Evolutionary conservation across 2,113 vertebrate species (phyloP).

Genomic region (Neopipo cinnamomea): DNA sequence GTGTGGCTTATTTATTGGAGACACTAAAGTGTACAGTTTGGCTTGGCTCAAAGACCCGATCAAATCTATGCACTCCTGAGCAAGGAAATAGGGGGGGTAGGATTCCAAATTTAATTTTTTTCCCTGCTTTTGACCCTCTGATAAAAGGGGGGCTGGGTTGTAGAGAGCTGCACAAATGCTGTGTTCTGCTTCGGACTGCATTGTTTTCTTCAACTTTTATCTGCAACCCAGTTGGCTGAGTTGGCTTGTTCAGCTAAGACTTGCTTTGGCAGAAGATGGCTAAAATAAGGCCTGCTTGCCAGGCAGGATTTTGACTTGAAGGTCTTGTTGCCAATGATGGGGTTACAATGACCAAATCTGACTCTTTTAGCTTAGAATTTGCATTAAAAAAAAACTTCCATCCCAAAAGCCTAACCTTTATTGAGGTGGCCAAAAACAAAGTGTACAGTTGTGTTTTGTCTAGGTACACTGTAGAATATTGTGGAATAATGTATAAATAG

Average conservation of each 20-base stretch:
- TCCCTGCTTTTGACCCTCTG: background rate
- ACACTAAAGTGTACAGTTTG: slow-evolving; percentile 80
- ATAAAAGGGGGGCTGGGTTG: background rate
- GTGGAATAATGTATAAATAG: slow-evolving; percentile 91
- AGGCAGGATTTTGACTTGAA: slow-evolving; percentile 4
- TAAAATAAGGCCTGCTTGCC: background rate
- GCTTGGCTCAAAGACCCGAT: slow-evolving; percentile 21
- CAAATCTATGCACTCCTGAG: slow-evolving; percentile 36
- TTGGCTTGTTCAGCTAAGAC: background rate
- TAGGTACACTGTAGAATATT: slow-evolving; percentile 90
- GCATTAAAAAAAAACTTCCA: background rate
- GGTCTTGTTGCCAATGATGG: background rate
- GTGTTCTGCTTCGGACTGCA: slow-evolving; percentile 25
- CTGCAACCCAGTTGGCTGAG: background rate
- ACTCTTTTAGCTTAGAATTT: background rate
- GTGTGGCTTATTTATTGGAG: slow-evolving; percentile 81
- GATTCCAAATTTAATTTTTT: background rate
- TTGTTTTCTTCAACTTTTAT: background rate
- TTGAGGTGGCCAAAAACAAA: slow-evolving; percentile 51
- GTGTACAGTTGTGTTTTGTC: slow-evolving; percentile 76
- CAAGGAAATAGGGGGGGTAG: background rate
- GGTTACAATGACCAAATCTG: slow-evolving; percentile 10
- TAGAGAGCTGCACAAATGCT: background rate
- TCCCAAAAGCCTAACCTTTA: slow-evolving; percentile 32
- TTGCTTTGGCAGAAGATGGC: background rate